Evolutionary conservation across 92 coral and sea anemone species (phyloP).

Genomic region (Heliopora coerulea): DNA sequence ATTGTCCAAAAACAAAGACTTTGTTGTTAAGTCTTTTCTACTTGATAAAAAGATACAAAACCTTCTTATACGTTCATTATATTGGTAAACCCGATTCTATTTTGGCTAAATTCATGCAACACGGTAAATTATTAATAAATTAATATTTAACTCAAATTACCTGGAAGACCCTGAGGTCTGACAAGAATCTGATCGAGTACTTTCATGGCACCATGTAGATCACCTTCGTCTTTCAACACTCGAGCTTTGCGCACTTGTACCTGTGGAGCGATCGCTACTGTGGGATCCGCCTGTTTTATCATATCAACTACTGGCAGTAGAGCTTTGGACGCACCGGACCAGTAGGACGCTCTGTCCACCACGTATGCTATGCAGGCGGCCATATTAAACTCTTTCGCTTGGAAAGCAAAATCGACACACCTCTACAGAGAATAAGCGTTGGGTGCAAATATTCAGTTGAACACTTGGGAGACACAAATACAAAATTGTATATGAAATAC

Average conservation of each 20-base stretch:
- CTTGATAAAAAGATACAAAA: too few relatives aligned
- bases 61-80: too few relatives aligned
- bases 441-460: neutral
- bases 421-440: neutral
- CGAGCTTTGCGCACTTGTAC: conserved; percentile 30
- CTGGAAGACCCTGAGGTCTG: conserved; percentile 14
- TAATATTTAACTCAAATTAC: neutral
- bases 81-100: too few relatives aligned
- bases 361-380: conserved; percentile 27
- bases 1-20: too few relatives aligned
- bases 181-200: conserved; percentile 32
- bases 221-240: conserved; percentile 37
- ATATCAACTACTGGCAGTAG: conserved; percentile 22
- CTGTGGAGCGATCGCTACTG: conserved; percentile 34
- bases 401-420: conserved; percentile 24
- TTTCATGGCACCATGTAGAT: conserved; percentile 39
- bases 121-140: too few relatives aligned
- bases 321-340: conserved; percentile 29
- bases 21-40: too few relatives aligned
- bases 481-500: too few relatives aligned
- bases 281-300: conserved; percentile 34
- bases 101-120: too few relatives aligned
- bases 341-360: conserved; percentile 27
- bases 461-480: too few relatives aligned
- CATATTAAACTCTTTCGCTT: conserved; percentile 21